Evolutionary conservation across 2,113 vertebrate genomes (phyloP).

Genomic region (Lepus americanus): DNA sequence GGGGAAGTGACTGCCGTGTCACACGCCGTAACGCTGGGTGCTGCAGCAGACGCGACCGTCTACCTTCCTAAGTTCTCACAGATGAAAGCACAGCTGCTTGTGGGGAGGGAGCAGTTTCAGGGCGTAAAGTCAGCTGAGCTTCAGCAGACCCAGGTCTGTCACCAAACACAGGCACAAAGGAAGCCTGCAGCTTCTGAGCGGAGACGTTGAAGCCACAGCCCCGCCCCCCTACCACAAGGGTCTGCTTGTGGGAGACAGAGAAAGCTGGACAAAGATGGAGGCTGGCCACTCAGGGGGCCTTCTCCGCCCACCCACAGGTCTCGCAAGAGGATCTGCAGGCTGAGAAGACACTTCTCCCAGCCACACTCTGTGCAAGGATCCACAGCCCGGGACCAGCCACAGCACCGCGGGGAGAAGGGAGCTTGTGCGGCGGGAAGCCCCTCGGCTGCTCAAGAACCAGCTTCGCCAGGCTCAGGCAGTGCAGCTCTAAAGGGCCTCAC

Average conservation of each 20-base stretch:
- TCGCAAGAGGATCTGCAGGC: neutral
- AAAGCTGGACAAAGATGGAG: neutral
- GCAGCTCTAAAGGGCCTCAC: too few relatives aligned
- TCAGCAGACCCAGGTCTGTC: neutral
- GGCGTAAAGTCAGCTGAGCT: neutral
- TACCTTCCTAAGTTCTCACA: constrained; percentile 42
- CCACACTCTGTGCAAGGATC: neutral
- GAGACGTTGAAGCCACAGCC: neutral
- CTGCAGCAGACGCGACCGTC: neutral
- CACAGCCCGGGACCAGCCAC: neutral
- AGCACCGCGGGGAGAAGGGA: neutral
- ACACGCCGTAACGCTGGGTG: neutral
- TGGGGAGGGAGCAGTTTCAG: neutral
- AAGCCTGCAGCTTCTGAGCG: neutral
- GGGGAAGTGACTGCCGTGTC: neutral
- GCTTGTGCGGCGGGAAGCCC: neutral
- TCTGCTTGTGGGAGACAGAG: neutral
- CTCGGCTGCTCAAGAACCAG: neutral
- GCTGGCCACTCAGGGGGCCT: neutral
- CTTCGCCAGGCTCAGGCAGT: neutral
- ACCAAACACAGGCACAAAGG: neutral
- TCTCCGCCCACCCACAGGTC: neutral
- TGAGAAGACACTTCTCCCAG: neutral
- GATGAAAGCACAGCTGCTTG: neutral
- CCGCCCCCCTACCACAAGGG: neutral